Percentiles rank a stretch among this genome's conserved stretches.
These are phyloP conservation scores for Drosophila micromelanica DNA, from an alignment of 1,140 invertebrate species.

Conservation along the genomic window DNA sequence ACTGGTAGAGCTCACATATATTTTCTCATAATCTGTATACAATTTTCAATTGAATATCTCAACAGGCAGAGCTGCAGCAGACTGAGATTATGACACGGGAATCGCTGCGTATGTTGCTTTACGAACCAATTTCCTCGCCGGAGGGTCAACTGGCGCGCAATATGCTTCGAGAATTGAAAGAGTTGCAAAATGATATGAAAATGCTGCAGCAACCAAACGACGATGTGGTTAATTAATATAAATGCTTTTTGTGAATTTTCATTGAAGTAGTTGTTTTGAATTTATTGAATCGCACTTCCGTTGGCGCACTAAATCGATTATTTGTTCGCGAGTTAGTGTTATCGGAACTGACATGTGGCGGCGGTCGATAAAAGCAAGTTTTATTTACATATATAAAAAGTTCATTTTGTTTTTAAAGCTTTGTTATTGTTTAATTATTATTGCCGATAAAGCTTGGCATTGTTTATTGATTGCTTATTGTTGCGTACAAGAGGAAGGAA, in stretches of 20 bases:
- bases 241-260: background rate
- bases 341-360: constrained; percentile 24
- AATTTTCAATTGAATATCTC: background rate
- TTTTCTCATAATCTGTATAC: background rate
- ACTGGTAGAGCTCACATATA: constrained; percentile 30
- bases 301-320: background rate
- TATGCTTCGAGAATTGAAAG: constrained; percentile 88
- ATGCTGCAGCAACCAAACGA: constrained; percentile 40
- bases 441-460: constrained; percentile 10
- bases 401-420: constrained; percentile 4
- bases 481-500: background rate
- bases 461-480: constrained; percentile 14
- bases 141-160: constrained; percentile 89
- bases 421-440: constrained; percentile 7
- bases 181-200: constrained; percentile 86
- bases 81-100: constrained; percentile 87
- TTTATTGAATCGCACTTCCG: constrained; percentile 13
- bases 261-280: constrained; percentile 1
- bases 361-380: constrained; percentile 2
- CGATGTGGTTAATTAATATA: constrained; percentile 45
- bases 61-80: constrained; percentile 85
- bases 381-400: background rate
- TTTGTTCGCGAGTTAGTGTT: background rate
- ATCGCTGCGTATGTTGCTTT: constrained; percentile 88
- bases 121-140: constrained; percentile 89